Base-by-base conservation (phyloP, 2,113 vertebrate genomes). In the Dasyprocta punctata region DNA sequence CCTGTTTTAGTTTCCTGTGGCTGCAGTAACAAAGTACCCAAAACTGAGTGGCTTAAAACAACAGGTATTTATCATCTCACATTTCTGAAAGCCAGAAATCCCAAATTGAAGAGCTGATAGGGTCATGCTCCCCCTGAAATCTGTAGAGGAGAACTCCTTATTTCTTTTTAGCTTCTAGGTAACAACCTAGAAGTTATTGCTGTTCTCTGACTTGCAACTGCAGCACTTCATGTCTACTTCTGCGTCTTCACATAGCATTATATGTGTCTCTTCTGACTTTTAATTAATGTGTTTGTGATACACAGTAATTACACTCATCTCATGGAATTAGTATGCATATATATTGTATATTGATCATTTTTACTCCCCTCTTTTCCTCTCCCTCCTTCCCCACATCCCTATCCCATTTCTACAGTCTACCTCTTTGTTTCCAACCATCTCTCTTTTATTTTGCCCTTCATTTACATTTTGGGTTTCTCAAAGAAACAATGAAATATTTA, bases 41-140 rank as follows among this genome's bases (percentile, higher is more conserved):
- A 92, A 89, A 81, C 54, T 17, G 22, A 52, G 41, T 89, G 33
- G 58, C 24, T 95, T 91, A 93, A 90, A 77, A 77, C 69, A 88
- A 92, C 30, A 92, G 47, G 95, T 88, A 56, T 89, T 41, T 95
- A 91, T 36, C 13, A 41, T 33, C 41, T 97, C 44, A 90, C 58
- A 89, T 36, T 77, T 94, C 47, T 80, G 65, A 60, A 83, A 47
- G 60, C 14, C 54, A 89, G 54, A 96, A 95, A 47, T 56, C 11
- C 10, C 13, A 97, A 96, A 90, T 80, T 28, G 88, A 89, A 65
- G 67, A 86, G 38, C 52, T 86, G 71, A 47, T 52, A 89, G 17
- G 38, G 61, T 38, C 24, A 44, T 26, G 47, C 13, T 95, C 36
- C 28, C 63, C 47, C 60, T 83, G 85, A 93, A 96, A 93, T 77